phyloP scores from a whole-genome alignment of 2,888 invertebrate genomes.

The Plebejus melissa region DNA sequence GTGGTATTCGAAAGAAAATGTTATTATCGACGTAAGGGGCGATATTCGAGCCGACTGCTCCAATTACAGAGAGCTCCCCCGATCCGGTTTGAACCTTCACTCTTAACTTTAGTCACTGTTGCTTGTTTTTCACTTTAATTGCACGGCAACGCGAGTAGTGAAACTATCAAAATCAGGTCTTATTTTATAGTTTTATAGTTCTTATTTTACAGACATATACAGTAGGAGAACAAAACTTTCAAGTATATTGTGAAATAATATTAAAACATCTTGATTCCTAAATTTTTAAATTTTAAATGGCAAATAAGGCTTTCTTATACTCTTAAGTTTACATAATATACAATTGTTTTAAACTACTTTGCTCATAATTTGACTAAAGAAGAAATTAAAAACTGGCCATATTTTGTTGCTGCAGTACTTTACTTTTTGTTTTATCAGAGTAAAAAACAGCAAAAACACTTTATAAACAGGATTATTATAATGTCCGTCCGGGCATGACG shows the following conservation, averaged over 20 bases:
- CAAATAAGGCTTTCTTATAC: too few relatives aligned
- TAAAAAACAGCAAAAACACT: background rate
- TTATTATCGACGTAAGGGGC: slow-evolving; percentile 74
- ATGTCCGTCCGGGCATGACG: slow-evolving; percentile 22
- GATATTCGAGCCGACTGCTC: slow-evolving; percentile 74
- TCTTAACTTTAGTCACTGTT: slow-evolving; percentile 64
- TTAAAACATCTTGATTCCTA: background rate
- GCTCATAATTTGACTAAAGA: background rate
- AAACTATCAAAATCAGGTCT: background rate
- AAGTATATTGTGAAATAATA: background rate
- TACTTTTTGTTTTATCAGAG: background rate
- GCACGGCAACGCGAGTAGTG: background rate
- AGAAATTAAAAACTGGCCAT: background rate
- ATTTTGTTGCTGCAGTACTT: background rate
- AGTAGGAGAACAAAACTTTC: background rate
- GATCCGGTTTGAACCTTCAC: slow-evolving; percentile 73
- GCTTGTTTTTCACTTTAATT: slow-evolving; percentile 40
- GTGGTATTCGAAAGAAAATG: slow-evolving; percentile 70
- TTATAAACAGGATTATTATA: background rate
- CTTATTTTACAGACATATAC: background rate
- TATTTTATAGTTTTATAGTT: background rate
- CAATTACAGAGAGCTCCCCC: slow-evolving; percentile 73
- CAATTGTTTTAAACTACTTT: background rate
- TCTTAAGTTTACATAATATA: too few relatives aligned
- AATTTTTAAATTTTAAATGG: too few relatives aligned